Percentiles rank a stretch among this genome's conserved stretches.
These are phyloP conservation scores for Pipistrellus pipistrellus DNA, from an alignment of 2,797 vertebrate genomes.

Conservation along the genomic window DNA sequence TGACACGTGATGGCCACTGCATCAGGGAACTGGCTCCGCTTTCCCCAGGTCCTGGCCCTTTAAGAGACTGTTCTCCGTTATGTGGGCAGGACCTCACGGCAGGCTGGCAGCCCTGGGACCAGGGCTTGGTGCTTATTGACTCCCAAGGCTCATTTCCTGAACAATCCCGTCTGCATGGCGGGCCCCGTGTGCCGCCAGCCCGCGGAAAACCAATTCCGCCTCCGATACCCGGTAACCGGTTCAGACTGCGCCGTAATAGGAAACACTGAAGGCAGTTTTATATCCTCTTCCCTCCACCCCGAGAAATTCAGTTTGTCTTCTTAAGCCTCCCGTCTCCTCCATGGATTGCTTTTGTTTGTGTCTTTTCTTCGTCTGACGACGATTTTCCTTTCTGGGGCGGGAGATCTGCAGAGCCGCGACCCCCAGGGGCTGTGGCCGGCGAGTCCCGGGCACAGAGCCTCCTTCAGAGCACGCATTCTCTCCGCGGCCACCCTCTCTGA, in stretches of 20 bases:
- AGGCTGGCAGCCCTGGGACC: not conserved
- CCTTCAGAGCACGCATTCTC: not conserved
- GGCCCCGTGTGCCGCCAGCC: not conserved
- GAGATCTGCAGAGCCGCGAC: not conserved
- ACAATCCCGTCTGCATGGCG: not conserved
- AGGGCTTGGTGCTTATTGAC: not conserved
- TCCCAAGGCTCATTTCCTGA: not conserved
- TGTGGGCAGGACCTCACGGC: not conserved
- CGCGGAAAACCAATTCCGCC: not conserved
- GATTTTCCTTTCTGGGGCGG: constrained; percentile 52
- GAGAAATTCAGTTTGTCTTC: constrained; percentile 64
- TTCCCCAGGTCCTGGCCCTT: constrained; percentile 4
- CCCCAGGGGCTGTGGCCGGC: not conserved
- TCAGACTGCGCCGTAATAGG: not conserved
- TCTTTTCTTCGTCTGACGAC: constrained; percentile 59
- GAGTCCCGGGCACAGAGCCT: constrained; percentile 6
- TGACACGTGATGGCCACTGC: not conserved
- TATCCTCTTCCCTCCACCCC: constrained; percentile 25
- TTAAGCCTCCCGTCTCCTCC: not conserved
- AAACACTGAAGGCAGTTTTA: not conserved
- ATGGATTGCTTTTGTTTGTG: constrained; percentile 55
- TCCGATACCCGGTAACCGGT: constrained; percentile 43
- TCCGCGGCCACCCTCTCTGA: not conserved
- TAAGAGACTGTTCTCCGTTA: not conserved
- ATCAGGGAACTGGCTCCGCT: not conserved